phyloP scores from a whole-genome alignment of 2,113 vertebrate genomes.

The Solea senegalensis region DNA sequence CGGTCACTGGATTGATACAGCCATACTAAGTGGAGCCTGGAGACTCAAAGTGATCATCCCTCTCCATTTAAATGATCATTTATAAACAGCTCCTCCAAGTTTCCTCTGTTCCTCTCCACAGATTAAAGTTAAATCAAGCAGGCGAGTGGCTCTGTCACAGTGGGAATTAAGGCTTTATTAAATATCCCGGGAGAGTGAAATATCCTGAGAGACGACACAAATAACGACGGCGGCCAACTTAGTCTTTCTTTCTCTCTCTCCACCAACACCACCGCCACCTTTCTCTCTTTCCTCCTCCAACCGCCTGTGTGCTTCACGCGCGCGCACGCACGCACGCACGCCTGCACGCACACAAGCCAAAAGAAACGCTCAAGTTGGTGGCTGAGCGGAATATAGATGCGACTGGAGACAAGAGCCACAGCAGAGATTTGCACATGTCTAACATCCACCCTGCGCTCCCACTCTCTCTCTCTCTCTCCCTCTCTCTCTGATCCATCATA shows the following conservation, averaged over 20 bases:
- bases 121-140: conserved; percentile 62
- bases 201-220: conserved; percentile 37
- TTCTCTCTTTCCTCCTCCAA: conserved; percentile 3
- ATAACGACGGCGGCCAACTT: conserved; percentile 57
- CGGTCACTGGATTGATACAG: neutral
- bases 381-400: conserved; percentile 85
- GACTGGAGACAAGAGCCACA: conserved; percentile 68
- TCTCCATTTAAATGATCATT: neutral
- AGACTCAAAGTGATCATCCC: neutral
- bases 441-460: conserved; percentile 30
- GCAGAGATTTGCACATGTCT: conserved; percentile 69
- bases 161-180: conserved; percentile 64
- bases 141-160: conserved; percentile 37
- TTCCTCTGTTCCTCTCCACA: conserved; percentile 10
- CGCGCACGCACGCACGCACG: conserved; percentile 33
- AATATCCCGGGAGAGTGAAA: conserved; percentile 47
- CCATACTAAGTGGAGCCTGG: no score
- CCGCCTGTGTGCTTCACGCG: conserved; percentile 33
- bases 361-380: conserved; percentile 82
- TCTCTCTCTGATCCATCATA: no score
- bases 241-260: conserved; percentile 16
- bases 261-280: conserved; percentile 19
- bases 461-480: neutral
- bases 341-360: conserved; percentile 64
- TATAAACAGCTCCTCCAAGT: conserved; percentile 54